Base-by-base conservation (phyloP, 2,797 vertebrate genomes). In the Xiphophorus birchmanni region DNA sequence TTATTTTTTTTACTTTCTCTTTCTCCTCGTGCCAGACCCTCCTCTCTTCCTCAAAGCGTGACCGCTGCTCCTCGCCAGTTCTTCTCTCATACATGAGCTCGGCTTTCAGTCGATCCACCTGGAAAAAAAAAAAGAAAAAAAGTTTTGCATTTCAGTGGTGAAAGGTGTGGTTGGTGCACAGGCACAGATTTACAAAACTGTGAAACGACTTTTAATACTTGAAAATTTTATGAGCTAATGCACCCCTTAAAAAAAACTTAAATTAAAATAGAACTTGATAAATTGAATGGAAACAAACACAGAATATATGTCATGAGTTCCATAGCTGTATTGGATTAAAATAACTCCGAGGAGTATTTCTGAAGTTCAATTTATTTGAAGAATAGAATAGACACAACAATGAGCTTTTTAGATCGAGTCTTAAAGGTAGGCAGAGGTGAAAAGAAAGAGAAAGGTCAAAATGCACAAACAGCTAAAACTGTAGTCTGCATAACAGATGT, bases 1-100 rank as follows among this genome's bases (percentile, higher is more conserved):
- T 52, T 52, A 8, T 52, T 52, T 52, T 74, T 23, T 74, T 42
- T 80, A 95, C 99, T 91, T 98, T 97, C 88, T 99, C 97, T 90
- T 99, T 99, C 92, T 99, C 99, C 0, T 97, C 97, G 86, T 98
- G 98, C 99, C 99, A 99, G 26, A 98, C 97, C 84, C 96, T 92
- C 0, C 98, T 96, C 82, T 99, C 98, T 0, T 96, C 96, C 73
- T 98, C 97, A 10, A 99, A 99, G 87, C 93, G 93, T 0, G 96
- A 97, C 52, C 95, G 93, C 87, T 99, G 98, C 85, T 98, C 98
- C 88, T 98, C 97, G 0, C 96, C 94, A 0, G 96, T 96, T 78
- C 91, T 95, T 80, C 97, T 95, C 92, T 99, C 98, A 2, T 95
- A 95, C 85, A 97, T 94, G 75, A 99, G 96, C 87, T 99, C 97